Percentiles rank a stretch among this genome's conserved stretches.
phyloP scores from a whole-genome alignment of 2,113 vertebrate genomes.

The Paratilapia polleni region DNA sequence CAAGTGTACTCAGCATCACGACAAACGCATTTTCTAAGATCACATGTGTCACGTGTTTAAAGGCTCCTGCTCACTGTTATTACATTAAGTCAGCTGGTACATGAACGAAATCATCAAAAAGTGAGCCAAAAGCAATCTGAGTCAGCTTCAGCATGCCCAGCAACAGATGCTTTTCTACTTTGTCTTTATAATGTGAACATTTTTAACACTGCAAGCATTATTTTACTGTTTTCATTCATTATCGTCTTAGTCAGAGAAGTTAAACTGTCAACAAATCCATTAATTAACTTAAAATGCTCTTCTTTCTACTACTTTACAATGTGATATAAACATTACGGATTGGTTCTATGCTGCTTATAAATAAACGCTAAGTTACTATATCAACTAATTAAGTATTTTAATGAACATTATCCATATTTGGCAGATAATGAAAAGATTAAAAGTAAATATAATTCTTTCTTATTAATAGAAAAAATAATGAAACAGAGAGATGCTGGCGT shows the following conservation, averaged over 20 bases:
- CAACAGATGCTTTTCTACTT: background rate
- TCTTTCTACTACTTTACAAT: background rate
- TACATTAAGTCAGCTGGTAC: background rate
- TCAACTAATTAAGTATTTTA: background rate
- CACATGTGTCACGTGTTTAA: background rate
- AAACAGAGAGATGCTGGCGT: background rate
- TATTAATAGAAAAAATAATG: background rate
- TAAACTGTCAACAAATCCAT: background rate
- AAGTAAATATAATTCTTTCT: background rate
- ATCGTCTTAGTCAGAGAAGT: background rate
- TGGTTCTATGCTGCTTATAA: background rate
- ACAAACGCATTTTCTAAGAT: too few species aligned
- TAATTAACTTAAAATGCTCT: background rate
- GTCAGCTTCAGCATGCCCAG: background rate
- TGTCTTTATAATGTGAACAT: background rate
- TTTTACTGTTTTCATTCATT: background rate
- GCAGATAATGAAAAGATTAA: background rate
- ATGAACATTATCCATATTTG: background rate
- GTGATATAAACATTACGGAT: background rate
- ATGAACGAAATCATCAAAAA: background rate
- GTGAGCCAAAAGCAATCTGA: background rate
- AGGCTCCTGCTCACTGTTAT: background rate
- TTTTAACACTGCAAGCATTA: background rate
- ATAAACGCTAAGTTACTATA: background rate
- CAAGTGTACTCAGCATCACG: too few species aligned